Conservation (phyloP, 2,113 vertebrate species). For the Regulus satrapa region DNA sequence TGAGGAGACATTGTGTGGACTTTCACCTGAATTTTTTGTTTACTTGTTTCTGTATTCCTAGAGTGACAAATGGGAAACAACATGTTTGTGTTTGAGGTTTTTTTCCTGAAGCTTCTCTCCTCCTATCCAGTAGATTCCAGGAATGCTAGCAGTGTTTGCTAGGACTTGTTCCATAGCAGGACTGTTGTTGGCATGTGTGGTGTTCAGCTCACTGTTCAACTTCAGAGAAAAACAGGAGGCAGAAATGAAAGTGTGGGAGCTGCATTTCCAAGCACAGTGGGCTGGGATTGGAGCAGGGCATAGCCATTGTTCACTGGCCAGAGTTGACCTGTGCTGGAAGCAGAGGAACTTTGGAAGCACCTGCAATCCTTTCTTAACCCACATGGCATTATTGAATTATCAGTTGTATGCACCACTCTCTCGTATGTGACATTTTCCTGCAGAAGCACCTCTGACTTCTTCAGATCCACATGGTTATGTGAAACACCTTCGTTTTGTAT, state of each 20-base stretch:
- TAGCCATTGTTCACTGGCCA: not conserved
- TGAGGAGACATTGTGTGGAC: not conserved
- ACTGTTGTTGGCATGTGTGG: not conserved
- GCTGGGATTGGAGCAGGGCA: not conserved
- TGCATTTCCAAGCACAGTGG: not conserved
- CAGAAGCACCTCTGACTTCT: not conserved
- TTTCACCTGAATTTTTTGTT: conserved; percentile 43
- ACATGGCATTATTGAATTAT: not conserved
- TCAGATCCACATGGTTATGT: not conserved
- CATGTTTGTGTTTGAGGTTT: conserved; percentile 21
- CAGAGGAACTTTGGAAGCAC: not conserved
- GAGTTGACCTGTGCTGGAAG: not conserved
- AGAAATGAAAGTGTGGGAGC: not conserved
- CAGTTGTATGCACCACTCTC: too few species aligned
- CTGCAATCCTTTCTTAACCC: not conserved
- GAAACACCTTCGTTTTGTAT: not conserved
- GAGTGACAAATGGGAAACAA: conserved; percentile 18
- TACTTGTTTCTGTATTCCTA: conserved; percentile 41
- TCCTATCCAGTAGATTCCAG: not conserved
- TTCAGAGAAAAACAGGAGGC: not conserved
- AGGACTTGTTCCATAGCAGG: not conserved
- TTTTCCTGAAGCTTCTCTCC: not conserved
- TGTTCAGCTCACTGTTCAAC: not conserved
- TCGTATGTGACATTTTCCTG: not conserved
- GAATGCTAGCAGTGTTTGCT: conserved; percentile 30